Evolutionary conservation across 2,888 invertebrate genomes (phyloP), one percentile per base, ranked within the genome.

Genomic region (Hanleya hanleyi): DNA sequence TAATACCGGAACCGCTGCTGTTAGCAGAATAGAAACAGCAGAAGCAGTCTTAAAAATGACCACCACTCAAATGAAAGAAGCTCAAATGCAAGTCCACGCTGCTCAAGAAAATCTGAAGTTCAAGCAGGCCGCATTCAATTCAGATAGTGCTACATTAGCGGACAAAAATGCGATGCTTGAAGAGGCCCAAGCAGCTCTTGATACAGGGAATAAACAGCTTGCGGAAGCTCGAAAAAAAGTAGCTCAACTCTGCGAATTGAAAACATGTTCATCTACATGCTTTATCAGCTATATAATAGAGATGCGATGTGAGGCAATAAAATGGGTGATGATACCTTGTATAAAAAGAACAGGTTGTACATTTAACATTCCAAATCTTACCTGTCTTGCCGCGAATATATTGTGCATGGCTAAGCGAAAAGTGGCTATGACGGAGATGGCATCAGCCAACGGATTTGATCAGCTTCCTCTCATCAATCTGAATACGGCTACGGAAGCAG

Each of bases 351-450:
- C 67, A 22, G 22, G 32, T n/a, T 68, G 69, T 37, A 35, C 38
- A 33, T 35, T 68, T 26, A 51, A 35, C 18, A 5, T 68, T 18
- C 50, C 50, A 15, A 18, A n/a, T 1, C 69, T 32, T 38, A 35
- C 15, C 22, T 57, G 57, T 37, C 36, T 37, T 15, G 64, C 64
- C 1, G 35, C 38, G 29, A 64, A 64, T 35, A 22, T 29, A 9
- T 26, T 37, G 18, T 68, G 69, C 22, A 68, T 32, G 32, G 69
- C n/a, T 15, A 57, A 38, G 15, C 69, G 69, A 3, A 22, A 22
- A 12, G 12, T 57, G 22, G 69, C 36, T 18, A 57, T 33, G 6
- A 26, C 37, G 9, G 69, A 29, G 7, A n/a, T 68, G 6, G 36
- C 12, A 4, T 29, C 32, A 7, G 69, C 69, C 22, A 50, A 57